Evolutionary conservation across 2,113 vertebrate species (phyloP).

Genomic region (Geothlypis trichas): DNA sequence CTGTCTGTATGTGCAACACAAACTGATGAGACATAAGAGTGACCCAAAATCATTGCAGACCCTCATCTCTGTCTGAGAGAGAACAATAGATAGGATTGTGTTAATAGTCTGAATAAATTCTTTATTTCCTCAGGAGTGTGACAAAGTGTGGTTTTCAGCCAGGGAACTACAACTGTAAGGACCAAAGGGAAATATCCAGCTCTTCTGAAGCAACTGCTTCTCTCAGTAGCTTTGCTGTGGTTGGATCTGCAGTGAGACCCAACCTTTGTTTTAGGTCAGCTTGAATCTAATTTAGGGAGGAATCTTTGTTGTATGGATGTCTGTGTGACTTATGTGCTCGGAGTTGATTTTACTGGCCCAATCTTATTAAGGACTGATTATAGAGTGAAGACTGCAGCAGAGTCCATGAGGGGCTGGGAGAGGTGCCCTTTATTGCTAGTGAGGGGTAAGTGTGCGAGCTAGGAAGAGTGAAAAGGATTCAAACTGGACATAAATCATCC

Average conservation of each 20-base stretch:
- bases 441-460: not conserved
- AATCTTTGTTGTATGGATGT: constrained; percentile 50
- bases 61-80: not conserved
- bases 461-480: not conserved
- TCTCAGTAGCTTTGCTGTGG: not conserved
- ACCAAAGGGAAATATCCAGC: not conserved
- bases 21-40: not conserved
- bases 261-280: constrained; percentile 64
- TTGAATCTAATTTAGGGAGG: constrained; percentile 59
- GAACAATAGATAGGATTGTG: not conserved
- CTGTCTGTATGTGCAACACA: accelerated
- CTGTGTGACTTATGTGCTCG: constrained; percentile 63
- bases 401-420: constrained; percentile 39
- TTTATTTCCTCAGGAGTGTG: not conserved
- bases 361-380: constrained; percentile 74
- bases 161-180: not conserved
- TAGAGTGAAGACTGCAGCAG: constrained; percentile 17
- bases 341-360: constrained; percentile 64
- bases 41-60: not conserved
- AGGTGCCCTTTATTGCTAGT: constrained; percentile 53
- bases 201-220: not conserved
- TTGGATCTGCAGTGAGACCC: constrained; percentile 1
- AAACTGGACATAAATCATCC: constrained; percentile 56
- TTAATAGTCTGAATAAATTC: not conserved
- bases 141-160: not conserved